Evolutionary conservation across 2,888 invertebrate species (phyloP).

Genomic region (Noctuana brunneofusca): DNA sequence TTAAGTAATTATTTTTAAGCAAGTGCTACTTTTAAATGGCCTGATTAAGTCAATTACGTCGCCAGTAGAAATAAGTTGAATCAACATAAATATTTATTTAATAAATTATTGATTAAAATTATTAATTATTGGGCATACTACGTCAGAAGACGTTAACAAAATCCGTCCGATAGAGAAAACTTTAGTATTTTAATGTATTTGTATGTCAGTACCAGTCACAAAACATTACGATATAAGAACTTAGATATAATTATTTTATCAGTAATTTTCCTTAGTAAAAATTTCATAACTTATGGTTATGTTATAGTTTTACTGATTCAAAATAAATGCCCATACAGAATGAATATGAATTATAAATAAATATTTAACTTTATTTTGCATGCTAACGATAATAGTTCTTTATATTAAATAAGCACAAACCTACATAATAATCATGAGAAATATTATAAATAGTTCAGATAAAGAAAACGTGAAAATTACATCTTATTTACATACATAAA

Average conservation of each 20-base stretch:
- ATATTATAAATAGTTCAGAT: background rate
- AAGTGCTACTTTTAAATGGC: background rate
- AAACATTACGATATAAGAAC: too few species aligned
- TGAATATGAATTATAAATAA: too few species aligned
- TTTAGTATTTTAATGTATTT: background rate
- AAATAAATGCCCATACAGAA: background rate
- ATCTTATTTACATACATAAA: too few species aligned
- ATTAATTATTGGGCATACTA: background rate
- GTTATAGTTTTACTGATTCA: slow-evolving; percentile 17
- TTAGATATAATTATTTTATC: too few species aligned
- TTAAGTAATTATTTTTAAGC: background rate
- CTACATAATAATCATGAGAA: too few species aligned
- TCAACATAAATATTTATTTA: background rate
- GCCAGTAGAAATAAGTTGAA: background rate
- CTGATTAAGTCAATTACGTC: slow-evolving; percentile 1
- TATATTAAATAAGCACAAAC: too few species aligned
- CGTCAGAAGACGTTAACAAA: background rate
- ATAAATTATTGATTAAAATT: background rate
- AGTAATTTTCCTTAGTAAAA: background rate
- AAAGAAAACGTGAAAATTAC: background rate
- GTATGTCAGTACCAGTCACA: too few species aligned
- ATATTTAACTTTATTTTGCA: too few species aligned
- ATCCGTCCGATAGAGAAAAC: background rate
- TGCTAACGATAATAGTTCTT: too few species aligned
- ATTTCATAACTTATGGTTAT: slow-evolving; percentile 15